Evolutionary conservation across 2,888 invertebrate genomes (phyloP).

Genomic region (Caenorhabditis imperialis): DNA sequence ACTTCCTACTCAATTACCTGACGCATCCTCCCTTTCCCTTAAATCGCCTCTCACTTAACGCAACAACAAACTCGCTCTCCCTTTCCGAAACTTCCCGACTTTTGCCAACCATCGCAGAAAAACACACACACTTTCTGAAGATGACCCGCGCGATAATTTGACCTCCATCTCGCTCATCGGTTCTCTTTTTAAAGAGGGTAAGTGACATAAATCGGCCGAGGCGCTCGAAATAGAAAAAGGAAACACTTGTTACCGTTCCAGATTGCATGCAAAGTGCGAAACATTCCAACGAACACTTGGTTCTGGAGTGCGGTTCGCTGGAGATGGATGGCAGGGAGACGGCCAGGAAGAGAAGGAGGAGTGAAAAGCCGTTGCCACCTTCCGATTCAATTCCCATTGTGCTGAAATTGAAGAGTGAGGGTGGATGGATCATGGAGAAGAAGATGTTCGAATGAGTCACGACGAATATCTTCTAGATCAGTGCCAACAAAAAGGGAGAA

Average conservation of each 20-base stretch:
- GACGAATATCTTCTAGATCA: neutral
- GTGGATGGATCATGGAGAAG: slow-evolving; percentile 2
- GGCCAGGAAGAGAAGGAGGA: neutral
- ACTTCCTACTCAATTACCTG: slow-evolving; percentile 4
- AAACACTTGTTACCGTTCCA: slow-evolving; percentile 65
- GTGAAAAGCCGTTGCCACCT: neutral
- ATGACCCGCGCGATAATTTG: slow-evolving; percentile 28
- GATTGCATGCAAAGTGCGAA: slow-evolving; percentile 70
- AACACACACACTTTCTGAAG: slow-evolving; percentile 1
- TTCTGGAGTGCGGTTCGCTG: slow-evolving; percentile 55
- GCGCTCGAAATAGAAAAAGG: neutral
- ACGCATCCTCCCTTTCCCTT: neutral
- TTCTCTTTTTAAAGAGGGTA: slow-evolving; percentile 18
- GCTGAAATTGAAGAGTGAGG: slow-evolving; percentile 10
- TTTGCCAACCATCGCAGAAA: no score
- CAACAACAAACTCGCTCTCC: slow-evolving; percentile 5
- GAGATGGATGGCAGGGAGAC: neutral
- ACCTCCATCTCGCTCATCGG: slow-evolving; percentile 14
- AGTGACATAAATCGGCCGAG: slow-evolving; percentile 3
- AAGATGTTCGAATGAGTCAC: neutral
- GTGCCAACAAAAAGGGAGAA: neutral
- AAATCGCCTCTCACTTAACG: slow-evolving; percentile 2
- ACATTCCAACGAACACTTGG: slow-evolving; percentile 73
- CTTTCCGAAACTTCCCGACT: no score
- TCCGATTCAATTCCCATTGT: slow-evolving; percentile 27